Evolutionary conservation across 2,888 invertebrate genomes (phyloP).

Genomic region (Trachelus iudaicus): DNA sequence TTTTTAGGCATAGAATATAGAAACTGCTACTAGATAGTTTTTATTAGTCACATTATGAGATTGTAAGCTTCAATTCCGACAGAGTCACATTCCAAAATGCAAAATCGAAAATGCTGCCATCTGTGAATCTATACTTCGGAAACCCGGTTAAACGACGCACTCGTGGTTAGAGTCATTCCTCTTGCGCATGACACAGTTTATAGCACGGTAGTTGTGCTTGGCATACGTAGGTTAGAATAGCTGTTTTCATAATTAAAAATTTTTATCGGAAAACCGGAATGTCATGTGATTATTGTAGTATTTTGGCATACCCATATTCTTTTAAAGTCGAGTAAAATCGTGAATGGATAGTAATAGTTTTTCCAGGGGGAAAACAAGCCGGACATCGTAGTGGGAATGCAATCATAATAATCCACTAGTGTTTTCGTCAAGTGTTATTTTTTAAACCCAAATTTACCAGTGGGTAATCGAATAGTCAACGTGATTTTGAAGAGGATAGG

Average conservation of each 20-base stretch:
- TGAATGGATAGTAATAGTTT: neutral
- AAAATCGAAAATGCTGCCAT: too few species aligned
- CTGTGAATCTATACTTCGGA: too few species aligned
- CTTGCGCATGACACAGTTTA: too few species aligned
- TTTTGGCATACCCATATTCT: conserved; percentile 10
- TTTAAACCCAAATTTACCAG: conserved; percentile 28
- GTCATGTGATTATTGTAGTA: conserved; percentile 39
- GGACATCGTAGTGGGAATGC: conserved; percentile 18
- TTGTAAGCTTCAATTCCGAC: too few species aligned
- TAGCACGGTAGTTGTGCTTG: conserved; percentile 21
- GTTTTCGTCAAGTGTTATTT: conserved; percentile 23
- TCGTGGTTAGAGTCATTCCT: too few species aligned
- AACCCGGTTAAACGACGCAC: too few species aligned
- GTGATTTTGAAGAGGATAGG: conserved; percentile 1
- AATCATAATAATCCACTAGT: conserved; percentile 21
- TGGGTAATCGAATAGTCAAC: conserved; percentile 13
- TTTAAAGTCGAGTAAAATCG: neutral
- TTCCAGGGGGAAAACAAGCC: neutral
- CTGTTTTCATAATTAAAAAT: conserved; percentile 47
- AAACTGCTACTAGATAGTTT: too few species aligned
- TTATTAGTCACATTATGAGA: too few species aligned
- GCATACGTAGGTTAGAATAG: conserved; percentile 50
- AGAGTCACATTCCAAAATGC: too few species aligned
- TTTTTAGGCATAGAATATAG: too few species aligned
- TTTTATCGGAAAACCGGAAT: conserved; percentile 32